Percentiles rank a stretch among this genome's conserved stretches.
phyloP scores from a whole-genome alignment of 2,797 vertebrate species.

The Peromyscus attwateri region DNA sequence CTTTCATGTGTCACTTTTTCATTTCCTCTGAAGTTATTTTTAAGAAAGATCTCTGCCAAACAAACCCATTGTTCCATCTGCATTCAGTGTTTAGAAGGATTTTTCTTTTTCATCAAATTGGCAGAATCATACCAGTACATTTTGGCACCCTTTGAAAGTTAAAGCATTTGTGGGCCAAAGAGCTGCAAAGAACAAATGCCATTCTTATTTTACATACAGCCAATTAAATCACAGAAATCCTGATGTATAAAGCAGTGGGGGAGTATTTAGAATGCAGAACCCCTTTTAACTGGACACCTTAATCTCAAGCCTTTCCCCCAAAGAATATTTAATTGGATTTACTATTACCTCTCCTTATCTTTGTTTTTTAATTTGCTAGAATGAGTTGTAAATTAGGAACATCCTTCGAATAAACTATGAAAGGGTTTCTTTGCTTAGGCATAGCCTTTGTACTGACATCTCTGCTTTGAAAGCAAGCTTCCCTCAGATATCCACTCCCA shows the following conservation, averaged over 20 bases:
- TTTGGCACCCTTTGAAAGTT: slow-evolving; percentile 73
- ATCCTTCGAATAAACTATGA: slow-evolving; percentile 15
- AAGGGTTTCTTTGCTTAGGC: not conserved
- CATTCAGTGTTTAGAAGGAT: slow-evolving; percentile 33
- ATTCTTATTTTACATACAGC: slow-evolving; percentile 70
- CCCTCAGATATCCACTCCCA: not conserved
- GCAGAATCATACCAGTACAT: slow-evolving; percentile 66
- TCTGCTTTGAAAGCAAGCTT: not conserved
- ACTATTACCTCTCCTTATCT: not conserved
- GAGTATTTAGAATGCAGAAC: slow-evolving; percentile 53
- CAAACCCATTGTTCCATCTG: slow-evolving; percentile 72
- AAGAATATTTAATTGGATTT: slow-evolving; percentile 61
- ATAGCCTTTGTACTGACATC: not conserved
- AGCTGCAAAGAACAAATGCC: slow-evolving; percentile 75
- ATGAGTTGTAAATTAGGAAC: slow-evolving; percentile 47
- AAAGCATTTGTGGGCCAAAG: slow-evolving; percentile 67
- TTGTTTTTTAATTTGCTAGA: slow-evolving; percentile 1
- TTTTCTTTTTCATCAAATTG: slow-evolving; percentile 66
- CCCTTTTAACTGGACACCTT: slow-evolving; percentile 35
- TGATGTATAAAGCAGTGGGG: slow-evolving; percentile 42
- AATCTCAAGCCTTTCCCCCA: slow-evolving; percentile 48
- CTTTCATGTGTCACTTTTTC: slow-evolving; percentile 55
- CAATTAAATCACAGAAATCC: slow-evolving; percentile 70
- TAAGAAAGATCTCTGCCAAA: slow-evolving; percentile 63
- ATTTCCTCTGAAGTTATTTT: slow-evolving; percentile 66